Conservation (phyloP, 2,888 invertebrate genomes). For the Sipha maydis region DNA sequence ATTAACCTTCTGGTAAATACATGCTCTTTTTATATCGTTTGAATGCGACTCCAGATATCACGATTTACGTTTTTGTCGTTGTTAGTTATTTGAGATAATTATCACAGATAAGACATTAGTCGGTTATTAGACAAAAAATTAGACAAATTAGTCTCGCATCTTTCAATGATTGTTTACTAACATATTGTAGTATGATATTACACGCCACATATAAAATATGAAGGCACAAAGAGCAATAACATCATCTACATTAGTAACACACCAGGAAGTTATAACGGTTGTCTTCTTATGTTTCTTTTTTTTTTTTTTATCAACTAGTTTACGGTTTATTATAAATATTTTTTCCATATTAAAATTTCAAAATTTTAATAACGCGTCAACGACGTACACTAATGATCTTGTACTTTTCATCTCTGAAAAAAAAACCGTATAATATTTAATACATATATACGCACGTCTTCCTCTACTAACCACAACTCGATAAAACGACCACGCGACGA, state of each 20-base stretch:
- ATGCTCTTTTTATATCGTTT: not conserved
- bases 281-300: not conserved
- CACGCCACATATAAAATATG: not conserved
- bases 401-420: not conserved
- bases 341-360: conserved; percentile 4
- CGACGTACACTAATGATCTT: conserved; percentile 1
- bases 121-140: too few species aligned
- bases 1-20: not conserved
- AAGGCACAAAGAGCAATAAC: not conserved
- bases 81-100: too few species aligned
- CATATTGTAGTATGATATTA: not conserved
- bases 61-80: not conserved
- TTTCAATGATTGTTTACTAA: not conserved
- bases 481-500: not conserved
- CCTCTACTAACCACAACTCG: not conserved
- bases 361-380: conserved; percentile 36
- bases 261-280: conserved; percentile 16
- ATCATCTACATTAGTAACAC: not conserved
- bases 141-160: not conserved
- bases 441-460: not conserved
- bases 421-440: not conserved
- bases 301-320: not conserved
- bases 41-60: not conserved
- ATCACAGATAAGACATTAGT: too few species aligned
- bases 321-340: conserved; percentile 20